Conservation (phyloP, 2,888 invertebrate species). For the Plutella xylostella region DNA sequence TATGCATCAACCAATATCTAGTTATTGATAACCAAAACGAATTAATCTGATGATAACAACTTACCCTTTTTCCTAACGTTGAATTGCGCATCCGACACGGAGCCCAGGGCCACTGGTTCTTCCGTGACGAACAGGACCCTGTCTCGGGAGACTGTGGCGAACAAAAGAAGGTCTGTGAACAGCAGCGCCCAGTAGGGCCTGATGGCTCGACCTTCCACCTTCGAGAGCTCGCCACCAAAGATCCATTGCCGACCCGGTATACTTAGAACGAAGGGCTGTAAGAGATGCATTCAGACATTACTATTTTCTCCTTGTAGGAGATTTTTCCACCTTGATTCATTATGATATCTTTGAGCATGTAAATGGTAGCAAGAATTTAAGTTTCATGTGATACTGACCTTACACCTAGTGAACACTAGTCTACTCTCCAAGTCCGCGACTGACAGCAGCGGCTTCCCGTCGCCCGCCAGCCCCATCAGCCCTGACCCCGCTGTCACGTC, state of each 20-base stretch:
- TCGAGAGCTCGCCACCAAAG: slow-evolving; percentile 86
- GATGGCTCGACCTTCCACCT: slow-evolving; percentile 84
- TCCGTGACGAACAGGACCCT: slow-evolving; percentile 89
- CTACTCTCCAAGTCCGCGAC: slow-evolving; percentile 88
- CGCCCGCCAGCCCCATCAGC: slow-evolving; percentile 86
- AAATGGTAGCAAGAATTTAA: neutral
- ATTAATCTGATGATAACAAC: too few relatives aligned
- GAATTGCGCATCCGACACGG: slow-evolving; percentile 86
- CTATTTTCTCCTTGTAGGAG: too few relatives aligned
- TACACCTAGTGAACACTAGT: slow-evolving; percentile 91
- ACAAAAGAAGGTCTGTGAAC: slow-evolving; percentile 86
- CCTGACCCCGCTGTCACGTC: slow-evolving; percentile 88
- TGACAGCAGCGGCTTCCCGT: slow-evolving; percentile 83
- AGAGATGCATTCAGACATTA: too few relatives aligned
- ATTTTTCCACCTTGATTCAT: too few relatives aligned
- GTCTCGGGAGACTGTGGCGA: slow-evolving; percentile 88
- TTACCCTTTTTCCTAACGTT: slow-evolving; percentile 86
- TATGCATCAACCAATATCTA: too few relatives aligned
- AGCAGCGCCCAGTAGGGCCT: slow-evolving; percentile 89
- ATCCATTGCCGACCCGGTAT: slow-evolving; percentile 90
- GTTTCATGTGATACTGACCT: slow-evolving; percentile 53
- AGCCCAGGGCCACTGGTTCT: slow-evolving; percentile 82
- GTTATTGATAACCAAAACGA: too few relatives aligned
- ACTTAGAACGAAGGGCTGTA: slow-evolving; percentile 83
- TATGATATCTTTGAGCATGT: too few relatives aligned